Base-by-base conservation (phyloP, 2,888 invertebrate species). In the Neoascia interrupta region DNA sequence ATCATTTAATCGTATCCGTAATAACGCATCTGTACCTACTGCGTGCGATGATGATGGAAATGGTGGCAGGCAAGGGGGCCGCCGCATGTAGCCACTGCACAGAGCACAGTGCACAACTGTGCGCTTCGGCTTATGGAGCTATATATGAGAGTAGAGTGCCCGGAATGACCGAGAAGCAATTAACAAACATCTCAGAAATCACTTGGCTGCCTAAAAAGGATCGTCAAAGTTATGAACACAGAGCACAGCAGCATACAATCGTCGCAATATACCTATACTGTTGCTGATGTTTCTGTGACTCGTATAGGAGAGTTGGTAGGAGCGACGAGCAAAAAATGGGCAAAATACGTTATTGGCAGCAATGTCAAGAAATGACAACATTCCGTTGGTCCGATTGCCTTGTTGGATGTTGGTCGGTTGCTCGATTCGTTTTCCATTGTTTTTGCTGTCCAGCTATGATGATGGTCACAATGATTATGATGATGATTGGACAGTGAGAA, bases 281-380 rank as follows among this genome's bases (percentile, higher is more conserved):
- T n/a, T 23, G 54, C 10, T 36, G 15, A n/a, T 8, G n/a, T 18
- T 54, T 15, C 31, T 53, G 41, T 13, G 5, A n/a, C 51, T 63
- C 28, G 54, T 39, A 47, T 39, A 19, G 36, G 31, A 23, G 61
- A 72, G 61, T 66, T 73, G 61, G 73, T 53, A 19, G 23, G 23
- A 31, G 61, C 36, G n/a, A n/a, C n/a, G 56, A 11, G 49, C 61
- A 79, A 79, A 79, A 79, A 79, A 68, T n/a, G 73, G 73, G 28
- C 37, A 61, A 56, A 66, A 79, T 73, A 79, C 79, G 68, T 79
- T 79, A 79, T 79, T 79, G 79, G 79, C 73, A 79, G 79, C 68
- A 73, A 81, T 81, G 81, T 82, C 79, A 82, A 79, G 79, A 81
- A 70, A 66, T 81, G 81, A 82, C 81, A 81, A 70, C 81, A 82